Evolutionary conservation across 2,888 invertebrate species (phyloP).

Genomic region (Nebria brevicollis): DNA sequence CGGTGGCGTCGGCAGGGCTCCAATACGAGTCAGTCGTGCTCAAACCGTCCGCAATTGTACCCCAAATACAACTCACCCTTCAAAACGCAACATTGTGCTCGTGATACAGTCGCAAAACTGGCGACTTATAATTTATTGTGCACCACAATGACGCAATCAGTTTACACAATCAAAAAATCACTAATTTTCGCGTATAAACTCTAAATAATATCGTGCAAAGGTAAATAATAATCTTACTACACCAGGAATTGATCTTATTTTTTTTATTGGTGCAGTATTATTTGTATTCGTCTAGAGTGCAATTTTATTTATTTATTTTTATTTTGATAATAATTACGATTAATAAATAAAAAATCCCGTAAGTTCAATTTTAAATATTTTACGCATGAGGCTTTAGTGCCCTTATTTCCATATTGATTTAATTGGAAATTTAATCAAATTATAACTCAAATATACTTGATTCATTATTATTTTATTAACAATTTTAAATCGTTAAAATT

Average conservation of each 20-base stretch:
- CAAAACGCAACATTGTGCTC: background rate
- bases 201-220: background rate
- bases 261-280: background rate
- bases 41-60: background rate
- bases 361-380: too few relatives aligned
- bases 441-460: too few relatives aligned
- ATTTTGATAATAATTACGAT: too few relatives aligned
- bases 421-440: too few relatives aligned
- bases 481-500: too few relatives aligned
- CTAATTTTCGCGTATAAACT: background rate
- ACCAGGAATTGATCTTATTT: background rate
- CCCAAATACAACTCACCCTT: background rate
- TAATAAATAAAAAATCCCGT: too few relatives aligned
- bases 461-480: too few relatives aligned
- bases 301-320: background rate
- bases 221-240: background rate
- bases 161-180: background rate
- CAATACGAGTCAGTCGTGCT: conserved; percentile 25
- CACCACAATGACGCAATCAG: background rate
- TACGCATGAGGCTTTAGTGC: too few relatives aligned
- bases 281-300: background rate
- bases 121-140: background rate
- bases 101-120: background rate
- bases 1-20: conserved; percentile 39
- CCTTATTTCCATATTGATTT: too few relatives aligned